Conservation (phyloP, 2,888 invertebrate species). For the Brachyptera putata region DNA sequence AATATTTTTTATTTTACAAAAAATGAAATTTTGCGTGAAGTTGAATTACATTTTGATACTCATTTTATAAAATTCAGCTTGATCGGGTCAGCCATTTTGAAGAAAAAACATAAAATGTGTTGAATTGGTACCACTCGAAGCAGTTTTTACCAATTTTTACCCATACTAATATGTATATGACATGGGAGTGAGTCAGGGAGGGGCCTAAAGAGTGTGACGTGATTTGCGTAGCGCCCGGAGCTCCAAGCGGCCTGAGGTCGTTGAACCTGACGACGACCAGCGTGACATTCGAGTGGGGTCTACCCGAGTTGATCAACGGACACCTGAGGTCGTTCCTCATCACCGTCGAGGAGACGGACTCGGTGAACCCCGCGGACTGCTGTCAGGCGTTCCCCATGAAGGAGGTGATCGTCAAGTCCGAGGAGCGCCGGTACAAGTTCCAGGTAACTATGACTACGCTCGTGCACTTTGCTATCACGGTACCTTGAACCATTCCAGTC, state of each 20-base stretch:
- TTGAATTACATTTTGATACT: too few species aligned
- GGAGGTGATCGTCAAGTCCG: conserved; percentile 15
- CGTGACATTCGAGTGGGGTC: conserved; percentile 21
- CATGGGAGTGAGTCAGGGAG: too few species aligned
- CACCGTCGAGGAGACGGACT: conserved; percentile 24
- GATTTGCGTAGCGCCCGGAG: conserved; percentile 24
- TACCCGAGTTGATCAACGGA: conserved; percentile 24
- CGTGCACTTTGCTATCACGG: background rate
- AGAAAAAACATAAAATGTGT: too few species aligned
- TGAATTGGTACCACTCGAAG: too few species aligned
- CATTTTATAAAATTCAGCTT: too few species aligned
- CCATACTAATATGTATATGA: too few species aligned
- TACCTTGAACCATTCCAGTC: too few species aligned
- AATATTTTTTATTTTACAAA: too few species aligned
- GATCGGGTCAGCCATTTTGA: too few species aligned
- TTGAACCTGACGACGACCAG: background rate
- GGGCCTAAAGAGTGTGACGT: too few species aligned
- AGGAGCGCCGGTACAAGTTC: conserved; percentile 1
- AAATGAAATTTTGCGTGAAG: too few species aligned
- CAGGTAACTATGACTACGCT: conserved; percentile 19
- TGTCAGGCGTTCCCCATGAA: conserved; percentile 25
- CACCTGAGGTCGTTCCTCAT: conserved; percentile 24
- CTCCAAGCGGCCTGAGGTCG: background rate
- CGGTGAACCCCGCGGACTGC: conserved; percentile 20
- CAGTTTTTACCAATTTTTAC: too few species aligned